Conservation (phyloP, 1,140 invertebrate genomes). For the Trichonephila clavipes region DNA sequence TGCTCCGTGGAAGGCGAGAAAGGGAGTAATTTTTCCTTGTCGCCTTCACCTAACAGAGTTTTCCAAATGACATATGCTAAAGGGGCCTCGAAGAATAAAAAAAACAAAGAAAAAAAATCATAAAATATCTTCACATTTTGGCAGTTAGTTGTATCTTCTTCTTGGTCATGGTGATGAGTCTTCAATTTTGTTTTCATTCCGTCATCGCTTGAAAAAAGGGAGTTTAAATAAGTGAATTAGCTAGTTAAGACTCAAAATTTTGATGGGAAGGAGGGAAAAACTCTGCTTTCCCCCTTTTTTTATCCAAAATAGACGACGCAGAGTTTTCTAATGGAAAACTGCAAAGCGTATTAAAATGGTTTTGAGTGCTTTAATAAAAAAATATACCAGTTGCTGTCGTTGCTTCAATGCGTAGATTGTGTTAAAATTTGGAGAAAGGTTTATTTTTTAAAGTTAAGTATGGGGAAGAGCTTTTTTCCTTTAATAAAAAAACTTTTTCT, state of each 20-base stretch:
- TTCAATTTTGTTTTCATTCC: constrained; percentile 11
- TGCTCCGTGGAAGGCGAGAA: neutral
- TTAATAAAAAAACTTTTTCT: no score
- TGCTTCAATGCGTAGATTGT: no score
- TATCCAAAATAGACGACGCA: neutral
- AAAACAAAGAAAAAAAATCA: neutral
- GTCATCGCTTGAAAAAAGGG: neutral
- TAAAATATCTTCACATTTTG: constrained; percentile 11
- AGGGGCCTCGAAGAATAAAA: no score
- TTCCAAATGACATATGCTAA: constrained; percentile 50
- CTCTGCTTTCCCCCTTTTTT: neutral
- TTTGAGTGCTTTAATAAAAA: no score
- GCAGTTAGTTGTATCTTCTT: constrained; percentile 33
- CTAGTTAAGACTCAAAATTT: neutral
- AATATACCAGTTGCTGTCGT: no score
- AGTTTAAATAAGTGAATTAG: neutral
- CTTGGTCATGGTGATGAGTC: neutral
- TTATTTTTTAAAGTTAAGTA: no score
- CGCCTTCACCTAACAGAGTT: constrained; percentile 29
- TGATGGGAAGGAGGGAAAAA: neutral
- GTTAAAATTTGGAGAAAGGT: no score
- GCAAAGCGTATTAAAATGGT: no score
- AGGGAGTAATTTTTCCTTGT: constrained; percentile 35
- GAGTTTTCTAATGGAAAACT: neutral
- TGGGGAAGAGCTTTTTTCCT: neutral